Percentiles rank a stretch among this genome's conserved stretches.
phyloP scores from a whole-genome alignment of 2,113 vertebrate species.

The Aegotheles bennettii region DNA sequence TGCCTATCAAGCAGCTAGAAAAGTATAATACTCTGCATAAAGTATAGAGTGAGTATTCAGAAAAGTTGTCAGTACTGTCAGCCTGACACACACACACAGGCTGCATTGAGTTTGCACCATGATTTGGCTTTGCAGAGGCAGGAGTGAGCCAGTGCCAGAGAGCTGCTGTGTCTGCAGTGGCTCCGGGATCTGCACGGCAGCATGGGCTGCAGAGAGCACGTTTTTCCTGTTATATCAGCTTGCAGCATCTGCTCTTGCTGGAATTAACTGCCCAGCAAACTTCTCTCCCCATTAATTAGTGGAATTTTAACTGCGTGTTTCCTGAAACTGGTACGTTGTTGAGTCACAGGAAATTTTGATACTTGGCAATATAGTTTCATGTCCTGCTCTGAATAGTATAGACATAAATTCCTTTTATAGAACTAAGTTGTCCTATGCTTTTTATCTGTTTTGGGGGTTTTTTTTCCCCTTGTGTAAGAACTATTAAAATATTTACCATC shows the following conservation, averaged over 20 bases:
- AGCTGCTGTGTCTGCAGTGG: neutral
- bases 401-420: neutral
- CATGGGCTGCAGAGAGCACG: neutral
- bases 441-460: neutral
- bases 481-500: neutral
- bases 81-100: neutral
- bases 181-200: rapidly evolving
- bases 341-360: neutral
- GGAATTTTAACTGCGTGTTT: neutral
- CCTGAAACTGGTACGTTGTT: neutral
- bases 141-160: rapidly evolving
- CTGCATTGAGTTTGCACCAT: rapidly evolving
- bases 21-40: neutral
- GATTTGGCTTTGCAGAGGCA: neutral
- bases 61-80: neutral
- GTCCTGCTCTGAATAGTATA: neutral
- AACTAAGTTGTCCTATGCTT: neutral
- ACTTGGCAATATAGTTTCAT: neutral
- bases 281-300: neutral
- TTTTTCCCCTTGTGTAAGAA: neutral
- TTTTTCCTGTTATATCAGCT: too few species aligned
- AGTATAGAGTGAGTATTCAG: neutral
- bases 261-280: neutral
- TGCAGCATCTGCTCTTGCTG: neutral
- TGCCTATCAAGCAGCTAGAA: neutral